Evolutionary conservation across 1,140 invertebrate species (phyloP), one percentile per base, ranked within the genome.

Genomic region (Macrostomum lignano): DNA sequence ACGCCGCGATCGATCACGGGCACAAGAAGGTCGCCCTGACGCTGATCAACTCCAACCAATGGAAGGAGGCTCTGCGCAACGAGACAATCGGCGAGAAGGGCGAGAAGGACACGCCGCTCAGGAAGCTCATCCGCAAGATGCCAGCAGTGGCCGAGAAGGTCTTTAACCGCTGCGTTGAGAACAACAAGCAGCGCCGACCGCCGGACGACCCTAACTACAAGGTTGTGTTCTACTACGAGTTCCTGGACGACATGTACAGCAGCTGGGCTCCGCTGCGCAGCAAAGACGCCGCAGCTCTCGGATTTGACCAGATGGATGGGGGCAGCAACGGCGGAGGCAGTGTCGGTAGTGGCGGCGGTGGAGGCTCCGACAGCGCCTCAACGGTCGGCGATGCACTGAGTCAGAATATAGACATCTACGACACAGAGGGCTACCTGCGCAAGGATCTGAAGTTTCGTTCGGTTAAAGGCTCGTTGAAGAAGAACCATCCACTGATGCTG

Each of bases 121-220:
- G 63, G 33, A 58, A 59, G 44, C 47, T 65, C 1, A 58, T 65
- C 36, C 47, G 46, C 23, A 55, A 60, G 39, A 59, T 62, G 51
- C 61, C 61, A 41, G 63, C 62, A 42, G 50, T 64, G 17, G 63
- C 62, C 17, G 51, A 58, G 40, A 38, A 39, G 32, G 61, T 62
- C 9, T 58, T 65, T 36, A 44, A 60, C 28, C 46, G 45, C 21
- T 64, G 60, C 41, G 51, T 58, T 33, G 38, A 45, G 30, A 49
- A 49, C 17, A 49, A 49, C 36, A 48, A n/a, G n/a, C n/a, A n/a
- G n/a, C n/a, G 49, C n/a, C 36, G 44, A 25, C 50, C 47, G 33
- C 41, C 47, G 2, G 55, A 61, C 19, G 44, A 51, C 28, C 32
- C 32, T 4, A 41, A 51, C 4, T 58, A 53, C 36, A 41, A 45